Percentiles rank a stretch among this genome's conserved stretches.
Evolutionary conservation across 2,888 invertebrate genomes (phyloP).

Genomic region (Heliconius erato): DNA sequence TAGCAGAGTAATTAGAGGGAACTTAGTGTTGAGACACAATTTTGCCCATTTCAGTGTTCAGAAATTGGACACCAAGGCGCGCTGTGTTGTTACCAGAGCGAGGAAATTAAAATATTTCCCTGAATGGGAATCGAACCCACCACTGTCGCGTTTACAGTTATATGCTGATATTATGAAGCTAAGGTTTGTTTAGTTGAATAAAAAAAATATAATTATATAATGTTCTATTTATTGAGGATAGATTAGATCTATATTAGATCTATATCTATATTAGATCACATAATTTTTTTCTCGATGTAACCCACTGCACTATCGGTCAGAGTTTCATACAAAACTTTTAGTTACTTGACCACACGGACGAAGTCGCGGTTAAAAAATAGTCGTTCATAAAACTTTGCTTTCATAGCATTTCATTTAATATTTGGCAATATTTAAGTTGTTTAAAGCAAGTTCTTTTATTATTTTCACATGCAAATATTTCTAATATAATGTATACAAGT

Average conservation of each 20-base stretch:
- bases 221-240: too few species aligned
- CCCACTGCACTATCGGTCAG: too few species aligned
- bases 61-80: background rate
- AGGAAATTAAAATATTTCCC: background rate
- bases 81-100: background rate
- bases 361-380: too few species aligned
- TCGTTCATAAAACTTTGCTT: too few species aligned
- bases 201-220: too few species aligned
- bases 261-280: too few species aligned
- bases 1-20: background rate
- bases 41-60: background rate
- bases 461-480: background rate
- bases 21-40: background rate
- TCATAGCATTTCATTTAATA: background rate
- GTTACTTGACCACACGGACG: too few species aligned
- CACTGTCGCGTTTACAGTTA: background rate
- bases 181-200: too few species aligned
- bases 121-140: background rate
- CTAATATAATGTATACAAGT: background rate
- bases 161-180: too few species aligned
- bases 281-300: too few species aligned
- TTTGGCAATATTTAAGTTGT: background rate
- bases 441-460: background rate
- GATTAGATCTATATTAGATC: too few species aligned
- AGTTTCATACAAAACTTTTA: too few species aligned